Evolutionary conservation across 2,113 vertebrate species (phyloP).

Genomic region (Pelusios castaneus): DNA sequence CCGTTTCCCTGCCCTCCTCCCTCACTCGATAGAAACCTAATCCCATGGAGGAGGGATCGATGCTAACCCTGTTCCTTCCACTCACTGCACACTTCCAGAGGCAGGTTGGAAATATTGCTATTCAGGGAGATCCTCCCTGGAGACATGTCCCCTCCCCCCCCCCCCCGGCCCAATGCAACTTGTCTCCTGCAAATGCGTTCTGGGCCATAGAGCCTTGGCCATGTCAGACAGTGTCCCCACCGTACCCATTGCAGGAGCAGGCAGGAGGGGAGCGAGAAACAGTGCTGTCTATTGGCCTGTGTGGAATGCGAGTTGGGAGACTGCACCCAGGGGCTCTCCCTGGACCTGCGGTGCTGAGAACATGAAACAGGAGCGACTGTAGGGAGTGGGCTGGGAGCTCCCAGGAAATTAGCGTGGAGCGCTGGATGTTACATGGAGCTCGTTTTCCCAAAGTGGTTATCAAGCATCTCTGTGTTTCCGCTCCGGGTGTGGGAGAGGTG

Average conservation of each 20-base stretch:
- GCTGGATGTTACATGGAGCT: not conserved
- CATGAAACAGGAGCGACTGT: not conserved
- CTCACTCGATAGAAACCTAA: constrained; percentile 80
- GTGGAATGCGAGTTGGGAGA: not conserved
- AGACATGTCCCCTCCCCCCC: not conserved
- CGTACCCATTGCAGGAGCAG: not conserved
- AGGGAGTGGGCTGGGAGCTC: not conserved
- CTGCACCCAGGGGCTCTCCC: not conserved
- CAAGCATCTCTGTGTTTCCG: not conserved
- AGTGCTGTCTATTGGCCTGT: not conserved
- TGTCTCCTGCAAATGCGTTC: not conserved
- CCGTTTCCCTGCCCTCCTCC: constrained; percentile 34
- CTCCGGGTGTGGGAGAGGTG: not conserved
- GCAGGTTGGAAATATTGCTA: not conserved
- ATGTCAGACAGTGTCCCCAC: not conserved
- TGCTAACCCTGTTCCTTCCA: constrained; percentile 79
- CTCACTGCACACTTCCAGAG: constrained; percentile 62
- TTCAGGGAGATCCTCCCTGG: not conserved
- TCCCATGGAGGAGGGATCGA: constrained; percentile 78
- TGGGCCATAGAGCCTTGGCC: not conserved
- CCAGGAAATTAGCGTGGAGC: not conserved
- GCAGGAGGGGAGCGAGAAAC: not conserved
- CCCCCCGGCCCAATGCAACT: not conserved
- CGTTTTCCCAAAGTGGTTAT: not conserved
- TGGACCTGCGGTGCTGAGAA: not conserved